A percentile compares a stretch with the other conserved stretches of the same genome.
phyloP scores from a whole-genome alignment of 1,140 invertebrate genomes.

The Nasonia longicornis region DNA sequence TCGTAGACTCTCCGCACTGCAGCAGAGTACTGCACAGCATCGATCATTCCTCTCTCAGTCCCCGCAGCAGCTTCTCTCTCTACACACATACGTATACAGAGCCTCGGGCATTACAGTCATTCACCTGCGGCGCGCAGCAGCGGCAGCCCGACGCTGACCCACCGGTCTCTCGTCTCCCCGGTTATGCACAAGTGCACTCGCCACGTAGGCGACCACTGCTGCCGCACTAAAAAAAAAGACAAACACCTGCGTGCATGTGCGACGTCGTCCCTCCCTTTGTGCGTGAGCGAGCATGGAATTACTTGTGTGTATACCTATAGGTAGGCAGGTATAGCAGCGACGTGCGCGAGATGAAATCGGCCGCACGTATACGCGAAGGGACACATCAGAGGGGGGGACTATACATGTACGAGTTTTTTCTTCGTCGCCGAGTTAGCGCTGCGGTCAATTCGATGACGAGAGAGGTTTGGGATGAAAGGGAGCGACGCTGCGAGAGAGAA shows the following conservation, averaged over 20 bases:
- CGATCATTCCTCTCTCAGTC: not conserved
- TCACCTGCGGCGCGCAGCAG: not conserved
- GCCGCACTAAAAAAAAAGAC: not conserved
- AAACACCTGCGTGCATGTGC: not conserved
- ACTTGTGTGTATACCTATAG: not conserved
- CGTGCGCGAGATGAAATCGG: not conserved
- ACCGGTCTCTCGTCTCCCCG: not conserved
- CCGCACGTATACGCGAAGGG: not conserved
- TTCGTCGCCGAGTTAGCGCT: not conserved
- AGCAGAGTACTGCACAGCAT: not conserved
- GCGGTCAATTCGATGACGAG: not conserved
- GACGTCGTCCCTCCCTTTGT: not conserved
- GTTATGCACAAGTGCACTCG: not conserved
- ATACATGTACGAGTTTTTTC: not conserved
- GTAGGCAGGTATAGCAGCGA: not conserved
- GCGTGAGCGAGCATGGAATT: not conserved
- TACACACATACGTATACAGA: not conserved
- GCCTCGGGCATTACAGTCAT: slow-evolving; percentile 11
- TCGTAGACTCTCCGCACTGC: not conserved
- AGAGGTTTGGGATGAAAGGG: no score
- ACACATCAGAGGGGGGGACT: not conserved
- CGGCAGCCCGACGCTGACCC: not conserved
- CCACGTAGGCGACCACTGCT: not conserved
- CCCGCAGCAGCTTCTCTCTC: not conserved
- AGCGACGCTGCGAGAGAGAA: no score